Evolutionary conservation across 1,140 invertebrate species (phyloP), one percentile per base, ranked within the genome.

Genomic region (Hycleus cichorii): DNA sequence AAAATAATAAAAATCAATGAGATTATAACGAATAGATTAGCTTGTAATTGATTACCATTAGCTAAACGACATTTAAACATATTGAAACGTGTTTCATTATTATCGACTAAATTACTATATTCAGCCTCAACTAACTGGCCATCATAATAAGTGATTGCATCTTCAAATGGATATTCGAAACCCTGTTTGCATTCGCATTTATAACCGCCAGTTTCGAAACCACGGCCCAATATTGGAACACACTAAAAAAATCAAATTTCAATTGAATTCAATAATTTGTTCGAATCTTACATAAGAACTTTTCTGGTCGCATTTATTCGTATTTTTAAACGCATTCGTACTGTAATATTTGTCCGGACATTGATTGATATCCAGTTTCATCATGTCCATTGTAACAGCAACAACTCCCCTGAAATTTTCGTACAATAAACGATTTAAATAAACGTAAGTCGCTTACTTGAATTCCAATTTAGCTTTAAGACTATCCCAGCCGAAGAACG

Each of bases 171-270:
- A 80, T 97, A 98, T 72, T 98, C 96, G 70, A 86, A 98, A 25
- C 95, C 95, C 78, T 98, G 95, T 50, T 91, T 85, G 71, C 95
- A 98, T 73, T 97, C 94, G 75, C 96, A 98, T 77, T 98, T 98
- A 77, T 98, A 98, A n/a, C 93, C 93, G 49, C 95, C 95, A 9
- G 85, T 84, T 62, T 93, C 87, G 73, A 92, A 96, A 46, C 91
- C 90, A 72, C 93, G 82, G 10, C 94, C 93, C 64, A 90, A 82
- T 58, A 97, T 90, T 9, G 94, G 93, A 18, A 96, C 90, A 75
- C 95, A 98, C 93, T 97, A 76, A 38, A 82, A 82, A 39, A 43
- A 42, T 11, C 11, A 42, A 42, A 42, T 8, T 18, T 18, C 2
- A 43, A 25, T 38, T 18, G 24, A 39, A 45, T 47, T 51, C 27